Base-by-base conservation (phyloP, 2,797 vertebrate genomes). In the Mycteria americana region DNA sequence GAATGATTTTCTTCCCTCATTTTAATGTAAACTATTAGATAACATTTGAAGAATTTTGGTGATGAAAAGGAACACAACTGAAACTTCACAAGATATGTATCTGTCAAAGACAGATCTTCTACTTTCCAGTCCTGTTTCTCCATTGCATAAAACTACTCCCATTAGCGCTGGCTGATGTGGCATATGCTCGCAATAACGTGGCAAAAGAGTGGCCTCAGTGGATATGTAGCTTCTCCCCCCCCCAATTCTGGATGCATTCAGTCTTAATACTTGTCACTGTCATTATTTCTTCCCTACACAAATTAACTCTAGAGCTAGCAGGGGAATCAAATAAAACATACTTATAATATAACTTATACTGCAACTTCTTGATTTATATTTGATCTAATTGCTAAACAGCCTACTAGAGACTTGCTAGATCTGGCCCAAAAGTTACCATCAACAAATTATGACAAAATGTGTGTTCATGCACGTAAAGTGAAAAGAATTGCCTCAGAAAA, bases 401-500 rank as follows among this genome's bases (percentile, higher is more conserved):
- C 53, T 72, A 43, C 28, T 23, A 80, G 22, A n/a, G 28, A 91
- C 51, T 78, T 77, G 41, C 57, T 82, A 84, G 31, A 84, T 76
- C 53, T 81, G 81, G 75, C 56, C 75, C 45, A 46, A 92, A 95
- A 93, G 46, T 88, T 88, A 84, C 79, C 77, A 76, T 89, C 76
- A 90, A 94, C 85, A 94, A 92, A 95, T 93, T 77, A 87, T 50
- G 60, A 89, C 60, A 80, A 94, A 96, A 95, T 18, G 57, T 45
- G 83, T 72, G 63, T 81, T 82, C 83, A 70, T 92, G 79, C 83
- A 80, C 60, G 64, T 68, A 72, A 88, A 84, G 83, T 59, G 90
- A 88, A 94, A 96, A 93, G 85, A 95, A 88, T 89, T 92, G 78
- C 72, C 92, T 95, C 82, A 88, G 76, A 97, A 93, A 94, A 93